Percentiles rank a stretch among this genome's conserved stretches.
These are phyloP conservation scores for Doris montereyensis DNA, from an alignment of 2,888 invertebrate species.

Conservation along the genomic window DNA sequence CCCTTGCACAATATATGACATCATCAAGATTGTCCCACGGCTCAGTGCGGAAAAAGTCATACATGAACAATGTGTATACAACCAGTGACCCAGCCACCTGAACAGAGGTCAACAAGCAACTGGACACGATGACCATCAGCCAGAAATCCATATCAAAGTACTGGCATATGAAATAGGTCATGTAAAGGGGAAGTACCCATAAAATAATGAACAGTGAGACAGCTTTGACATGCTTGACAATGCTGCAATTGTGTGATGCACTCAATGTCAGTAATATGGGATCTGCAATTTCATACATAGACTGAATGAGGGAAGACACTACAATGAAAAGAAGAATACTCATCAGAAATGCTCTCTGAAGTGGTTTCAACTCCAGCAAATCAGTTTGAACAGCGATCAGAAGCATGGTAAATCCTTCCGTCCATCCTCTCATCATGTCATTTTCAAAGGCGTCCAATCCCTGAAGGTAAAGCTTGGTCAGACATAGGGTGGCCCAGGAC, in stretches of 20 bases:
- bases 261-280: conserved; percentile 75
- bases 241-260: conserved; percentile 72
- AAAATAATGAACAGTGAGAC: conserved; percentile 72
- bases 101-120: conserved; percentile 73
- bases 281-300: conserved; percentile 76
- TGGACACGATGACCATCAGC: conserved; percentile 76
- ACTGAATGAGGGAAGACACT: conserved; percentile 76
- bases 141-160: conserved; percentile 75
- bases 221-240: conserved; percentile 71
- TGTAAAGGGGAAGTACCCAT: conserved; percentile 73
- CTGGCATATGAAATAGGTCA: conserved; percentile 73
- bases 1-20: conserved; percentile 74
- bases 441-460: conserved; percentile 71
- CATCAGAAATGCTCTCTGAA: conserved; percentile 75
- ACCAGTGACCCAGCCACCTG: conserved; percentile 75
- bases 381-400: conserved; percentile 76
- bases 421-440: conserved; percentile 72
- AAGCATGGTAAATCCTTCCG: conserved; percentile 76
- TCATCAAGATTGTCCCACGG: conserved; percentile 76
- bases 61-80: conserved; percentile 75
- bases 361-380: conserved; percentile 74
- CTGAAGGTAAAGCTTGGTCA: conserved; percentile 73
- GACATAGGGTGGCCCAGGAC: conserved; percentile 72
- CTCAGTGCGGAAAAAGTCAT: conserved; percentile 69
- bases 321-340: conserved; percentile 76